A percentile compares a stretch with the other conserved stretches of the same genome.
phyloP scores from a whole-genome alignment of 92 coral and sea anemone species.

The Plumapathes pennacea region DNA sequence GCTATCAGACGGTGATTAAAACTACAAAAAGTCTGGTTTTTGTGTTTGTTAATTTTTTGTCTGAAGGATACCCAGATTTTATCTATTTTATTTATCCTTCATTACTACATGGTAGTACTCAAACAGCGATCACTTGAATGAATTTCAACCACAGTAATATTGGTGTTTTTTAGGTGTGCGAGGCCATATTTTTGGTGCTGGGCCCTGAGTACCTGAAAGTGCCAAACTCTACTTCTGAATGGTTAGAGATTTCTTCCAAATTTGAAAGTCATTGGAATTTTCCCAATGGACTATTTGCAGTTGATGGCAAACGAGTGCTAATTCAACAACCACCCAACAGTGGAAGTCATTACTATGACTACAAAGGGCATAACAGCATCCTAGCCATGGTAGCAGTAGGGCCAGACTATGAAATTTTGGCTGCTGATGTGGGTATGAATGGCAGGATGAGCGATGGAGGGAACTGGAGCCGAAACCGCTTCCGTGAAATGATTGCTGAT shows the following conservation, averaged over 20 bases:
- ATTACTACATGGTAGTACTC: too few species aligned
- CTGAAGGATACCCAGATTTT: too few species aligned
- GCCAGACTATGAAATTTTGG: constrained; percentile 4
- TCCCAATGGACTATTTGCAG: constrained; percentile 41
- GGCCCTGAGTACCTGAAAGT: constrained; percentile 11
- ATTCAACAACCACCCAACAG: constrained; percentile 55
- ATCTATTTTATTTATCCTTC: too few species aligned
- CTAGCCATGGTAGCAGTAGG: constrained; percentile 31
- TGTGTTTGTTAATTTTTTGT: too few species aligned
- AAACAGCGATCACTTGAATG: too few species aligned
- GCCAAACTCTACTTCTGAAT: constrained; percentile 15
- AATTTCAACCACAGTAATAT: too few species aligned
- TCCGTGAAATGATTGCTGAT: constrained; percentile 28
- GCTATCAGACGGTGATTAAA: too few species aligned
- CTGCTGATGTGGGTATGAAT: neutral
- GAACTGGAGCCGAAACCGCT: constrained; percentile 23
- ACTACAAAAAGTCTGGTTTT: too few species aligned
- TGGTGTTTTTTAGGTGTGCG: constrained; percentile 24
- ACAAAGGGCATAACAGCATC: constrained; percentile 35
- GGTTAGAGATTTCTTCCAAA: constrained; percentile 18
- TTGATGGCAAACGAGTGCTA: constrained; percentile 32
- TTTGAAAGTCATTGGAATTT: constrained; percentile 23
- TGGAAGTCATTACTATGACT: constrained; percentile 34
- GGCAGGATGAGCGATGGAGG: constrained; percentile 33
- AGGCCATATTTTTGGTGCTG: constrained; percentile 7